Conservation (phyloP, 1,140 invertebrate species). For the Zaprionus nigranus region DNA sequence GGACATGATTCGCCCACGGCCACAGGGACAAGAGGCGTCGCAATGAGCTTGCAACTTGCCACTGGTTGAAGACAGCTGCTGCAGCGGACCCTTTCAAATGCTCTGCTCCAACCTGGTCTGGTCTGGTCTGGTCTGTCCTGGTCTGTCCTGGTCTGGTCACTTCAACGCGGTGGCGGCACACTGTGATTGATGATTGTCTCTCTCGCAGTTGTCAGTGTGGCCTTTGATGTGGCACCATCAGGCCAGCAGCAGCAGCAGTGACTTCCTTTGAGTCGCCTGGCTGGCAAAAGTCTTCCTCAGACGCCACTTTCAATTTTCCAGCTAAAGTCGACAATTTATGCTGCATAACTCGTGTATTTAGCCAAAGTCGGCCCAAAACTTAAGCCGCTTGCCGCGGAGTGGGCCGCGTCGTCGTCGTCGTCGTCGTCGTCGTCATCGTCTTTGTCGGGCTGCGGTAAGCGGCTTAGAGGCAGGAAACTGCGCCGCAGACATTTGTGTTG, state of each 20-base stretch:
- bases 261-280: slow-evolving; percentile 21
- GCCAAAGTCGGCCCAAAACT: slow-evolving; percentile 37
- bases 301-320: slow-evolving; percentile 68
- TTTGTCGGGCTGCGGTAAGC: slow-evolving; percentile 44
- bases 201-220: slow-evolving; percentile 44
- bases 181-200: slow-evolving; percentile 78
- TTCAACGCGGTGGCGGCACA: slow-evolving; percentile 11
- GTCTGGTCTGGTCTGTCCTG: slow-evolving; percentile 7
- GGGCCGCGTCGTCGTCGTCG: not conserved
- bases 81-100: slow-evolving; percentile 24
- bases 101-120: not conserved
- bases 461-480: slow-evolving; percentile 68
- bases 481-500: slow-evolving; percentile 68
- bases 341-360: slow-evolving; percentile 75
- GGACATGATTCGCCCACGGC: slow-evolving; percentile 45
- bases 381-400: slow-evolving; percentile 27
- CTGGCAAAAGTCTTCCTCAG: not conserved
- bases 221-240: slow-evolving; percentile 61
- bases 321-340: slow-evolving; percentile 75
- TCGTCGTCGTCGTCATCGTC: not conserved
- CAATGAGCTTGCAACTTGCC: slow-evolving; percentile 67
- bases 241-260: not conserved
- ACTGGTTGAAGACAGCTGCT: slow-evolving; percentile 31
- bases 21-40: slow-evolving; percentile 13
- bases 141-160: slow-evolving; percentile 13